phyloP scores from a whole-genome alignment of 2,888 invertebrate genomes.

The Eilema caniola region DNA sequence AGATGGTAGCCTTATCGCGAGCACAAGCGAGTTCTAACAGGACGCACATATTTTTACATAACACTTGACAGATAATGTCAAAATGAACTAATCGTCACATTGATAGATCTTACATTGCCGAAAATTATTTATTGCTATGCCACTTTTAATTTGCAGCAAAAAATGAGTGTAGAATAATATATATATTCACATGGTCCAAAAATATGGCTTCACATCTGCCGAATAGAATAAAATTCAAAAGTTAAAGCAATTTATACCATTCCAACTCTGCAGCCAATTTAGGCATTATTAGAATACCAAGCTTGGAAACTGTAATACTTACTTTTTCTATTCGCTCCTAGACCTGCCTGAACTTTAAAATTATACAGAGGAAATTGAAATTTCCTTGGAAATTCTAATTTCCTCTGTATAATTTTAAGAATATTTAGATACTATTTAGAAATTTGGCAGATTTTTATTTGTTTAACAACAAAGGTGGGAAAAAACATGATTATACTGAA shows the following conservation, averaged over 20 bases:
- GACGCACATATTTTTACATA: background rate
- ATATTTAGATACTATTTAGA: background rate
- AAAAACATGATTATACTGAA: background rate
- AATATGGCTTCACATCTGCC: background rate
- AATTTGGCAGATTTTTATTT: background rate
- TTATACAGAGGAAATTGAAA: conserved; percentile 45
- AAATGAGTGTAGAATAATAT: too few species aligned
- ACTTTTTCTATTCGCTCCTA: conserved; percentile 48
- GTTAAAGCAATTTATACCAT: conserved; percentile 37
- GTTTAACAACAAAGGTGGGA: background rate
- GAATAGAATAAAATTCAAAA: conserved; percentile 24
- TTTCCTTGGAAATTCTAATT: too few species aligned
- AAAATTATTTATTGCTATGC: background rate
- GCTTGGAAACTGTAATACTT: conserved; percentile 48
- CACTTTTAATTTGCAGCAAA: background rate
- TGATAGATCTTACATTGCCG: background rate
- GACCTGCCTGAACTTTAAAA: conserved; percentile 47
- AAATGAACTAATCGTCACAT: background rate
- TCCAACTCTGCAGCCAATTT: conserved; percentile 28
- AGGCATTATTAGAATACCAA: conserved; percentile 44
- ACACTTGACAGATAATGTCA: background rate
- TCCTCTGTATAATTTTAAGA: too few species aligned
- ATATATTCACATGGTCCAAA: background rate
- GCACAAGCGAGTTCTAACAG: too few species aligned
- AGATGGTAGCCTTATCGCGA: too few species aligned